Evolutionary conservation across 2,888 invertebrate genomes (phyloP).

Genomic region (Meghimatium bilineatum): DNA sequence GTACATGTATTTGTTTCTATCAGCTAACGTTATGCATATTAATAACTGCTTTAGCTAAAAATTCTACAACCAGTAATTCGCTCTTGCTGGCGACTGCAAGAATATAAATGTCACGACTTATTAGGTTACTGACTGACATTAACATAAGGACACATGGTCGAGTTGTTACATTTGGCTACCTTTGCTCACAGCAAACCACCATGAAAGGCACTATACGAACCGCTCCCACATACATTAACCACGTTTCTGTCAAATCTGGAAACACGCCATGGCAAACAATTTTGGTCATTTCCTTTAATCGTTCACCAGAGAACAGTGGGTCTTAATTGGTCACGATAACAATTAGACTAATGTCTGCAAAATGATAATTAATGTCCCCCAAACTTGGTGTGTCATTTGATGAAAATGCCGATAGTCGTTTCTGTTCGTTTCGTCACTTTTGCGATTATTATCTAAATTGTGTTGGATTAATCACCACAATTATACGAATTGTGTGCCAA

Average conservation of each 20-base stretch:
- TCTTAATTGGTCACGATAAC: constrained; percentile 14
- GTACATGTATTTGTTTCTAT: too few relatives aligned
- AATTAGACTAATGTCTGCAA: neutral
- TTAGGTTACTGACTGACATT: constrained; percentile 9
- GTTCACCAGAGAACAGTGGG: neutral
- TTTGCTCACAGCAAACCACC: neutral
- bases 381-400: too few relatives aligned
- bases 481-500: too few relatives aligned
- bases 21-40: neutral
- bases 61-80: neutral
- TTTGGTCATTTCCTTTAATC: constrained; percentile 5
- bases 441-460: too few relatives aligned
- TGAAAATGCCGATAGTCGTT: too few relatives aligned
- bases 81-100: neutral
- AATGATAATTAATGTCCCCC: neutral
- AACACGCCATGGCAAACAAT: neutral
- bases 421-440: too few relatives aligned
- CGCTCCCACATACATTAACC: neutral
- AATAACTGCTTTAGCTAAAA: neutral
- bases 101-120: neutral
- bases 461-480: too few relatives aligned
- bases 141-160: neutral
- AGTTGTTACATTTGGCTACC: neutral
- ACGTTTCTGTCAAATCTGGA: neutral
- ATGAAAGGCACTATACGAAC: neutral